phyloP scores from a whole-genome alignment of 2,797 vertebrate genomes.

The Hephaestus fuliginosus region DNA sequence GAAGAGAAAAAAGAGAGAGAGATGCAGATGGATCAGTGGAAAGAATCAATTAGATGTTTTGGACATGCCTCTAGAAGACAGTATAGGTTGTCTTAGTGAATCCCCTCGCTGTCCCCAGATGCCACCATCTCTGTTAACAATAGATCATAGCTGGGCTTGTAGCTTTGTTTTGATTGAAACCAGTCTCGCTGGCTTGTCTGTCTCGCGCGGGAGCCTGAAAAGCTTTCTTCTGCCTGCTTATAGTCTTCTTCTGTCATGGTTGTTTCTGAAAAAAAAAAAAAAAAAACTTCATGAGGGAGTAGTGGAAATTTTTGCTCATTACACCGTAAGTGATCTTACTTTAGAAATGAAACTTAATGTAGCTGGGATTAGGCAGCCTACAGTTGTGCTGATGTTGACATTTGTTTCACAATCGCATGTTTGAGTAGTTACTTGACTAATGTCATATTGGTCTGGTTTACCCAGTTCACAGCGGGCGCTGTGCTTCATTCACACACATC shows the following conservation, averaged over 20 bases:
- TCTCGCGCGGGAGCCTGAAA: constrained; percentile 45
- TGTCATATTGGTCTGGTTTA: constrained; percentile 16
- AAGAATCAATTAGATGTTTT: constrained; percentile 36
- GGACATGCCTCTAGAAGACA: constrained; percentile 33
- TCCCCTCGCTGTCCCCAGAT: constrained; percentile 31
- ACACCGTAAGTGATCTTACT: constrained; percentile 33
- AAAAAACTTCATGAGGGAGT: constrained; percentile 28
- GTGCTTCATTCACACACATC: constrained; percentile 1
- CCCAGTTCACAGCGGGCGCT: neutral
- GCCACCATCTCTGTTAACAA: constrained; percentile 59
- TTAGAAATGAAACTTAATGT: constrained; percentile 53
- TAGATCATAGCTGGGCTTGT: constrained; percentile 46
- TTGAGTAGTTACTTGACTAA: constrained; percentile 10
- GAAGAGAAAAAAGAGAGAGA: neutral
- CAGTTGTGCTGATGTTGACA: constrained; percentile 39
- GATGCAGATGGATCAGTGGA: constrained; percentile 25
- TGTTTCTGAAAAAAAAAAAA: constrained; percentile 25
- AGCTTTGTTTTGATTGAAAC: constrained; percentile 76
- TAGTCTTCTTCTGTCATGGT: constrained; percentile 36
- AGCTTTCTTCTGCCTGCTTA: constrained; percentile 39
- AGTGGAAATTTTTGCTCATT: constrained; percentile 64
- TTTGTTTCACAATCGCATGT: constrained; percentile 19
- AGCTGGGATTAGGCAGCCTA: constrained; percentile 20
- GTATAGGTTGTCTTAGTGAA: constrained; percentile 14
- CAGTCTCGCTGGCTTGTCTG: constrained; percentile 62